Evolutionary conservation across 2,888 invertebrate genomes (phyloP), one percentile per base, ranked within the genome.

Genomic region (Heliconius ethilla): DNA sequence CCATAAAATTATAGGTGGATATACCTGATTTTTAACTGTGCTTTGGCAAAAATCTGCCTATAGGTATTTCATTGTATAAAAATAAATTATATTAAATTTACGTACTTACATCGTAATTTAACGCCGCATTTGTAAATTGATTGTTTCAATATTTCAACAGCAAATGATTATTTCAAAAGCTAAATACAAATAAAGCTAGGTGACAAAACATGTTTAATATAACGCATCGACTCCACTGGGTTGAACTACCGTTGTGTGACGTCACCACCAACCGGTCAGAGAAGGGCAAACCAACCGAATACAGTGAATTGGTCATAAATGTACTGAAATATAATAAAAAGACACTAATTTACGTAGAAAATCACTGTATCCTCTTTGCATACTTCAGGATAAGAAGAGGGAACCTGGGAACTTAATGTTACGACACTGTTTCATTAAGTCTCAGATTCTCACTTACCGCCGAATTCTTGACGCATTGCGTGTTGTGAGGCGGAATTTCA

Each of bases 311-410:
- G 86, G 82, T 92, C 94, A 93, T 89, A 93, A 7, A 51, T 94
- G 93, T 91, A 89, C 85, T 90, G 89, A 93, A 93, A 93, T 91
- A 91, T 89, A 85, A 87, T 86, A 83, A 89, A 92, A 91, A 87
- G 84, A 84, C 85, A 89, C 86, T 82, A 85, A 85, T 82, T 82
- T 78, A 77, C 76, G 76, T 82, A 79, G 63, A 78, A 78, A 51
- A 82, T 81, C 80, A 75, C 55, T 55, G 55, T 55, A 22, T 55
- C 9, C 29, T 5, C 29, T 10, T n/a, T n/a, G 55, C n/a, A 59
- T 3, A 59, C 3, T 3, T 3, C 10, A 59, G 59, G n/a, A 10
- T n/a, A n/a, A n/a, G 22, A 18, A 59, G n/a, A 3, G 59, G 10
- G n/a, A n/a, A 59, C n/a, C 59, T 59, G n/a, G n/a, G 59, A 59